phyloP scores from a whole-genome alignment of 1,140 invertebrate genomes.

The Dufourea novaeangliae region DNA sequence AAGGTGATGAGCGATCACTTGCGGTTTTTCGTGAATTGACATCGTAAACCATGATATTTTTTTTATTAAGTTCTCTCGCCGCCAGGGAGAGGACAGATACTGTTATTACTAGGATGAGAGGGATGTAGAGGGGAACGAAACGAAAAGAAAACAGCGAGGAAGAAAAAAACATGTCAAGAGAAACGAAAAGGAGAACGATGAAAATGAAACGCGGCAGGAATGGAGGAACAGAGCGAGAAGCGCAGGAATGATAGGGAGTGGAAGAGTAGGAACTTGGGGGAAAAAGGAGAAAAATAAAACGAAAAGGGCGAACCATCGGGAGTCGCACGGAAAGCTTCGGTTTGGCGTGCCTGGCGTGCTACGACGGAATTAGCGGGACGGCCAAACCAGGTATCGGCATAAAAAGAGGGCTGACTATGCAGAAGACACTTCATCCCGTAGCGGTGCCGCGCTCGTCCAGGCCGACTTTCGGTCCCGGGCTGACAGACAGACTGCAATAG shows the following conservation, averaged over 20 bases:
- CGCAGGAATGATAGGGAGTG: neutral
- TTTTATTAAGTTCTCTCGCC: conserved; percentile 45
- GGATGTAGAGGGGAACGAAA: conserved; percentile 4
- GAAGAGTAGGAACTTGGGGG: neutral
- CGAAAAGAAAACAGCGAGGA: too few relatives aligned
- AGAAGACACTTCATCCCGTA: conserved; percentile 65
- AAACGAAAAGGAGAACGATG: conserved; percentile 37
- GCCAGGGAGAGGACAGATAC: conserved; percentile 45
- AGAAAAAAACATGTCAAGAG: too few relatives aligned
- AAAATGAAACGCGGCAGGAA: conserved; percentile 41
- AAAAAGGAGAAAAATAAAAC: conserved; percentile 46
- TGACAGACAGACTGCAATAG: conserved; percentile 70
- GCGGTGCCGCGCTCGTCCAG: conserved; percentile 45
- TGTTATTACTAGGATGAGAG: conserved; percentile 51
- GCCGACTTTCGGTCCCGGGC: conserved; percentile 56
- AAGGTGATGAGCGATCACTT: neutral
- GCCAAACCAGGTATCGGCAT: conserved; percentile 48
- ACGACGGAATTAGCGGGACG: conserved; percentile 66
- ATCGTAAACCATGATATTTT: conserved; percentile 49
- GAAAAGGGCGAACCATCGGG: conserved; percentile 52
- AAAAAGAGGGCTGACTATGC: conserved; percentile 66
- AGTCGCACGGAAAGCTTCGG: conserved; percentile 63
- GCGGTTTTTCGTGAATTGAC: conserved; percentile 66
- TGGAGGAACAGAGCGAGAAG: neutral
- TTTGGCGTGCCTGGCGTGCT: conserved; percentile 65